A percentile compares a stretch with the other conserved stretches of the same genome.
Evolutionary conservation across 2,113 vertebrate species (phyloP).

Genomic region (Nerophis lumbriciformis): DNA sequence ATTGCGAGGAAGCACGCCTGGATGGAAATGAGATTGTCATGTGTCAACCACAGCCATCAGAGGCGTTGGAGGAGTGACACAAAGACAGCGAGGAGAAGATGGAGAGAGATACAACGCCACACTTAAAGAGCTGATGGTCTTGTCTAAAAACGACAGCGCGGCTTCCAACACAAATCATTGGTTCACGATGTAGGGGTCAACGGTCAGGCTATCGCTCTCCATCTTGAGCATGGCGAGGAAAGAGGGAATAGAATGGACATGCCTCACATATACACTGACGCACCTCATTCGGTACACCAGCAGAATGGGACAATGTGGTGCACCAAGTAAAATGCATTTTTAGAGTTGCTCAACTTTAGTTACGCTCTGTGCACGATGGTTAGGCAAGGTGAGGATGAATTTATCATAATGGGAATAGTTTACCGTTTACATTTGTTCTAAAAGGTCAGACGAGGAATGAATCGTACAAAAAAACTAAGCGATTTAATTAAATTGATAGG

Average conservation of each 20-base stretch:
- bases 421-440: too few species aligned
- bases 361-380: too few species aligned
- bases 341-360: too few species aligned
- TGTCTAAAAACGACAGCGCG: slow-evolving; percentile 29
- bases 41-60: slow-evolving; percentile 62
- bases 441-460: too few species aligned
- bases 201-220: slow-evolving; percentile 14
- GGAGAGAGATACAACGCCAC: slow-evolving; percentile 35
- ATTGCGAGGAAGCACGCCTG: slow-evolving; percentile 54
- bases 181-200: slow-evolving; percentile 21
- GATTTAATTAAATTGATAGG: too few species aligned
- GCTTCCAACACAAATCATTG: slow-evolving; percentile 27
- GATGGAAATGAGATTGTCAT: slow-evolving; percentile 69
- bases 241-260: neutral
- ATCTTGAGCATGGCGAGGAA: slow-evolving; percentile 5
- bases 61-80: slow-evolving; percentile 49
- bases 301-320: too few species aligned
- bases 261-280: too few species aligned
- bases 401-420: too few species aligned
- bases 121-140: slow-evolving; percentile 6
- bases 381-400: too few species aligned
- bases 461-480: too few species aligned
- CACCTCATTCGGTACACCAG: too few species aligned
- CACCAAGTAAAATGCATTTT: too few species aligned
- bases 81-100: slow-evolving; percentile 44